These are phyloP conservation scores for Orthosia cruda DNA, from an alignment of 2,888 invertebrate species.

Conservation along the genomic window DNA sequence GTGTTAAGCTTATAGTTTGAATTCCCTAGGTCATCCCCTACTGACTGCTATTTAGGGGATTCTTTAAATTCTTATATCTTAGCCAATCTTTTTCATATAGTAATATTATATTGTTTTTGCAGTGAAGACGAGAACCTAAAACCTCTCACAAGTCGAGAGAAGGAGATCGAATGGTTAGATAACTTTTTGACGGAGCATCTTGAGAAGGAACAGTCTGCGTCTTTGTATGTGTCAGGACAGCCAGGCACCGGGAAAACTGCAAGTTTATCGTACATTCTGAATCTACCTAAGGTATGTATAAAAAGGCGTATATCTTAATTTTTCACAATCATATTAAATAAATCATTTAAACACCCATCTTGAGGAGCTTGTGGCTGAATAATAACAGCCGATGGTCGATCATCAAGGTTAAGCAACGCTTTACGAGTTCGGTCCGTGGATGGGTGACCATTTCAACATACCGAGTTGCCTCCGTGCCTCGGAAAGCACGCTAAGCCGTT, in stretches of 20 bases:
- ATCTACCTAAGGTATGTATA: conserved; percentile 92
- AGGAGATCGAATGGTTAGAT: conserved; percentile 94
- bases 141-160: conserved; percentile 95
- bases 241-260: conserved; percentile 99
- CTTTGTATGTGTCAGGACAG: conserved; percentile 98
- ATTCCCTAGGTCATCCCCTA: background rate
- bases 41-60: background rate
- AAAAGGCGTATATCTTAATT: background rate
- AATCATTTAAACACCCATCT: background rate
- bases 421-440: too few species aligned
- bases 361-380: too few species aligned
- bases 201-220: conserved; percentile 93
- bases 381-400: too few species aligned
- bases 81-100: background rate
- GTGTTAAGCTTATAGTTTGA: background rate
- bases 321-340: background rate
- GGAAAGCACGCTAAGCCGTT: too few species aligned
- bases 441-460: too few species aligned
- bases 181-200: conserved; percentile 94
- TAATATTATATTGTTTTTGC: conserved; percentile 28
- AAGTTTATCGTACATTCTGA: conserved; percentile 94
- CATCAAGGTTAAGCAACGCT: too few species aligned
- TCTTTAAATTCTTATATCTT: background rate
- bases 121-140: conserved; percentile 67
- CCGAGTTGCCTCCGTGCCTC: too few species aligned